Evolutionary conservation across 2,888 invertebrate species (phyloP), one percentile per base, ranked within the genome.

Genomic region (Pediacus dermestoides): DNA sequence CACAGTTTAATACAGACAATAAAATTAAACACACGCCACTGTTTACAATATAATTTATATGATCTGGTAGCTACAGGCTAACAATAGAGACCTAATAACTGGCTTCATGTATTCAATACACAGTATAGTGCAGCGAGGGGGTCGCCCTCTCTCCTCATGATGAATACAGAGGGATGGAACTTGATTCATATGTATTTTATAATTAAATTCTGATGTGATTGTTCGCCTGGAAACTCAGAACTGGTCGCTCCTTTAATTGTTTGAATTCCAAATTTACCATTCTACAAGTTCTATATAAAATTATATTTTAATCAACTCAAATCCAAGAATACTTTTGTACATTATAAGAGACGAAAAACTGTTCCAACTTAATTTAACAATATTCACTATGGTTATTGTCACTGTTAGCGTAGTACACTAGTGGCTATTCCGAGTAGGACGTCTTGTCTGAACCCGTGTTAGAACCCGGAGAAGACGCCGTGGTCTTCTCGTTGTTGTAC

Each of bases 381-480:
- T n/a, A n/a, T 10, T 23, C 23, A 23, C 10, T n/a, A 23, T 23
- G 3, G 23, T 23, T 8, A 4, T 11, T 12, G 13, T 30, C 7
- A 31, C 9, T 10, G 31, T 14, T n/a, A 4, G 3, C 7, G 2
- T 8, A 4, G 26, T 26, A 31, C 8, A 14, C 2, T 21, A 26
- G 13, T 16, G 46, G 60, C 62, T 69, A 75, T 66, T 76, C 75
- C 15, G 74, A 74, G 55, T 74, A 76, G 15, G 73, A 73, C 2
- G 75, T 75, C 56, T 75, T 74, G 58, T 76, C 75, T 13, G 74
- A 74, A 21, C 74, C 73, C 11, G 74, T 72, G 51, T 73, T 74
- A 8, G 73, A 73, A 8, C 70, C 71, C 2, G 74, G 73, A 13
- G 73, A 73, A 0, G 72, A 70, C 6, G 73, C 69, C 6, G 68